These are phyloP conservation scores for Illadopsis cleaveri DNA, from an alignment of 2,113 vertebrate species.

Conservation along the genomic window DNA sequence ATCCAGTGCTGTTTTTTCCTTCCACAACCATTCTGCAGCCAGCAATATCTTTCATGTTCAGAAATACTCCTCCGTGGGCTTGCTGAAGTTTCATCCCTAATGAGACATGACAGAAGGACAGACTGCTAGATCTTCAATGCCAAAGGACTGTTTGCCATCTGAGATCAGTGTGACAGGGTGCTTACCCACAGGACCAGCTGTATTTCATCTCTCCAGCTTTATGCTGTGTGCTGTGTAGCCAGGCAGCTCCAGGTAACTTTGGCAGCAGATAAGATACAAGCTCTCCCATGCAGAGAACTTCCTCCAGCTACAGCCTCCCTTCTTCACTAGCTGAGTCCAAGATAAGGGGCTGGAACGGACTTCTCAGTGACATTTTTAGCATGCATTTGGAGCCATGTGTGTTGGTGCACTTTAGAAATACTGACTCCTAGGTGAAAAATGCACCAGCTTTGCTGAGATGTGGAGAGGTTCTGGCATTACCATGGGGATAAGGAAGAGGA, in stretches of 20 bases:
- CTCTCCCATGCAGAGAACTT: neutral
- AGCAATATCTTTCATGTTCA: neutral
- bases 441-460: neutral
- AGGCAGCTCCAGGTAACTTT: neutral
- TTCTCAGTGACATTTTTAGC: neutral
- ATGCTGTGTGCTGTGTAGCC: neutral
- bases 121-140: neutral
- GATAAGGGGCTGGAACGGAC: neutral
- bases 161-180: neutral
- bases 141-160: neutral
- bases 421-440: neutral
- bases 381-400: accelerated
- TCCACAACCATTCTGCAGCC: neutral
- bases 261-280: neutral
- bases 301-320: neutral
- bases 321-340: neutral
- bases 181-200: neutral
- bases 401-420: neutral
- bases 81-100: neutral
- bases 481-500: neutral
- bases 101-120: neutral
- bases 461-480: neutral
- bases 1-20: neutral
- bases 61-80: neutral
- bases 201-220: neutral